A percentile compares a stretch with the other conserved stretches of the same genome.
Conservation (phyloP, 1,140 invertebrate species). For the Polypedilum vanderplanki region DNA sequence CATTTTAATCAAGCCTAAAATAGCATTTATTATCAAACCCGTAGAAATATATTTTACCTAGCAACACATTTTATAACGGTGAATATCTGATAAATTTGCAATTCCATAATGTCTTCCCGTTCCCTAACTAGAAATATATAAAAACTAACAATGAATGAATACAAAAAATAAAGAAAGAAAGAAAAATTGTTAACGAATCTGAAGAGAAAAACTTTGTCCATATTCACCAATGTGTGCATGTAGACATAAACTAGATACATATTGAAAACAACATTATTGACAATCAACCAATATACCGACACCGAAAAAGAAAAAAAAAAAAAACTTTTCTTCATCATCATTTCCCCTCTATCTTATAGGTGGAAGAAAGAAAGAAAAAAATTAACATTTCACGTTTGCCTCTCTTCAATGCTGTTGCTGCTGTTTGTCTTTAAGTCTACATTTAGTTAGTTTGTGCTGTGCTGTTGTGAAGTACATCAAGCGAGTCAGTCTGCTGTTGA, state of each 20-base stretch:
- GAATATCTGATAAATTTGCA: no score
- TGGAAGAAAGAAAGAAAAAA: neutral
- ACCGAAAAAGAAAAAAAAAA: no score
- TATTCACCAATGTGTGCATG: neutral
- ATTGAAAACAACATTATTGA: neutral
- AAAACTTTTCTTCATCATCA: conserved; percentile 1
- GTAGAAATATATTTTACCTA: no score
- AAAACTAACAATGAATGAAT: no score
- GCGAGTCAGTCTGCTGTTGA: neutral
- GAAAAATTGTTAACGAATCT: neutral
- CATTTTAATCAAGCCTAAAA: no score
- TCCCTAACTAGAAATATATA: no score
- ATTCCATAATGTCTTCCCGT: no score
- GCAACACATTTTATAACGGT: no score
- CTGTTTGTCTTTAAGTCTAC: neutral
- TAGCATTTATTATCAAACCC: no score
- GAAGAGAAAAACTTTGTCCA: neutral
- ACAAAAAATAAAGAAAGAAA: neutral
- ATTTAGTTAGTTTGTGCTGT: neutral
- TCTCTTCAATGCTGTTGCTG: neutral
- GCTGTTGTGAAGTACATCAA: neutral
- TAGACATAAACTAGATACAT: neutral
- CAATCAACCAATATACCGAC: neutral
- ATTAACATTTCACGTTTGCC: conserved; percentile 24
- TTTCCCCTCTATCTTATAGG: neutral